Conservation (phyloP, 1,140 invertebrate genomes). For the Penaeus vannamei region DNA sequence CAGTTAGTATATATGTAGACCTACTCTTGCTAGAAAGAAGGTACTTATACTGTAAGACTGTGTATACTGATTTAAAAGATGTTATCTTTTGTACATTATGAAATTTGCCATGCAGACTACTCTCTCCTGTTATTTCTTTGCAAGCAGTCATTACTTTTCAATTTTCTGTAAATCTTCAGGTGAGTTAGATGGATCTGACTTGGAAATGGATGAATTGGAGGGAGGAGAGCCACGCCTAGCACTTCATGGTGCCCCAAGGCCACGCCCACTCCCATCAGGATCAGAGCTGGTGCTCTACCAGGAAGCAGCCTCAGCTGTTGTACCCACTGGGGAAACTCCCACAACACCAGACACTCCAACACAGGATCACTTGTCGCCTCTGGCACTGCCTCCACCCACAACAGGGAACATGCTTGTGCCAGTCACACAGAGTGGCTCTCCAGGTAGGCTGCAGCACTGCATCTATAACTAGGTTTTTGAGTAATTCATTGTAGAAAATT, state of each 20-base stretch:
- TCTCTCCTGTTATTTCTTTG: not conserved
- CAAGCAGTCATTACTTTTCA: not conserved
- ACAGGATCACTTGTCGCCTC: conserved; percentile 45
- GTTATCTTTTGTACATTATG: no score
- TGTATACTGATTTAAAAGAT: no score
- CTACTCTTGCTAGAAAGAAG: no score
- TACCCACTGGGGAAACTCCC: conserved; percentile 26
- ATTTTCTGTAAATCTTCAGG: conserved; percentile 28
- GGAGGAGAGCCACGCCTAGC: conserved; percentile 45
- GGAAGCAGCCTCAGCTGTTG: conserved; percentile 45
- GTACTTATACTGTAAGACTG: no score
- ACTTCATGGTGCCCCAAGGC: conserved; percentile 21
- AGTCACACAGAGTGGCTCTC: not conserved
- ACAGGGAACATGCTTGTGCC: conserved; percentile 27
- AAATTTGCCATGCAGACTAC: no score
- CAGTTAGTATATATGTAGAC: no score
- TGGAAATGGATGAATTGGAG: conserved; percentile 64
- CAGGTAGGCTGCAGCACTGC: not conserved
- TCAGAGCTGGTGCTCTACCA: conserved; percentile 59
- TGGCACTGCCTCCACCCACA: conserved; percentile 47
- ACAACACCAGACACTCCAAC: conserved; percentile 50
- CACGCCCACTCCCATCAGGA: conserved; percentile 43
- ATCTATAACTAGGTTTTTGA: no score
- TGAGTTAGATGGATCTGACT: conserved; percentile 50
- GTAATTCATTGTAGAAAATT: no score